Conservation (phyloP, 64 coral and sea anemone species). For the Trachythela sp. region DNA sequence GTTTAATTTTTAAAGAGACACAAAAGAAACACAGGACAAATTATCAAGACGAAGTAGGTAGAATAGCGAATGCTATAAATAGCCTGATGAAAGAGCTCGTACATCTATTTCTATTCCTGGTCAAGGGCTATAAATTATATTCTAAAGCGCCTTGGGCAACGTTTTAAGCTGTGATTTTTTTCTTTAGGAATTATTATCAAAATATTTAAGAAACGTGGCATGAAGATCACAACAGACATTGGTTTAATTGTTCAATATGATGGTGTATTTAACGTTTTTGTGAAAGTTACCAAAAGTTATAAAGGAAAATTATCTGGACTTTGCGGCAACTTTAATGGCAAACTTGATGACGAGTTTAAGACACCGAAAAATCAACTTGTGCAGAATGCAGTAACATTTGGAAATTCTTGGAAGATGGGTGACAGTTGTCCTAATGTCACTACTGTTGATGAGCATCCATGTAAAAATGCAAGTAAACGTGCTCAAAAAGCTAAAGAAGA, state of each 20-base stretch:
- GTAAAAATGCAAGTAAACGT: not conserved
- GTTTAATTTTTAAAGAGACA: too few species aligned
- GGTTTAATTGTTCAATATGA: not conserved
- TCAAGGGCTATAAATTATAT: too few species aligned
- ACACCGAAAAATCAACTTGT: not conserved
- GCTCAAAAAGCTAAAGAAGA: not conserved
- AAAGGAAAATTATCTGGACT: not conserved
- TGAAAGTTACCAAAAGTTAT: not conserved
- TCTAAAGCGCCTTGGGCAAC: too few species aligned
- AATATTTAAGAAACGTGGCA: not conserved
- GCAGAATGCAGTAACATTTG: not conserved
- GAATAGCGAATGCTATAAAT: not conserved
- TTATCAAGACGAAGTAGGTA: not conserved
- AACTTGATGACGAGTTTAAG: not conserved
- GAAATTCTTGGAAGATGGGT: not conserved
- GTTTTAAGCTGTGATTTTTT: too few species aligned
- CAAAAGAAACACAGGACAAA: too few species aligned
- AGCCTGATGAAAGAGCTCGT: too few species aligned
- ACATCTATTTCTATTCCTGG: too few species aligned
- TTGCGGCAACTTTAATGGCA: not conserved
- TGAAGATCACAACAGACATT: not conserved
- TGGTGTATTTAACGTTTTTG: conserved; percentile 5
- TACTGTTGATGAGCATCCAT: not conserved
- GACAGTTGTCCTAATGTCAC: not conserved
- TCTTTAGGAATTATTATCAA: not conserved